phyloP scores from a whole-genome alignment of 2,797 vertebrate species.

The Spinus olivaceus region DNA sequence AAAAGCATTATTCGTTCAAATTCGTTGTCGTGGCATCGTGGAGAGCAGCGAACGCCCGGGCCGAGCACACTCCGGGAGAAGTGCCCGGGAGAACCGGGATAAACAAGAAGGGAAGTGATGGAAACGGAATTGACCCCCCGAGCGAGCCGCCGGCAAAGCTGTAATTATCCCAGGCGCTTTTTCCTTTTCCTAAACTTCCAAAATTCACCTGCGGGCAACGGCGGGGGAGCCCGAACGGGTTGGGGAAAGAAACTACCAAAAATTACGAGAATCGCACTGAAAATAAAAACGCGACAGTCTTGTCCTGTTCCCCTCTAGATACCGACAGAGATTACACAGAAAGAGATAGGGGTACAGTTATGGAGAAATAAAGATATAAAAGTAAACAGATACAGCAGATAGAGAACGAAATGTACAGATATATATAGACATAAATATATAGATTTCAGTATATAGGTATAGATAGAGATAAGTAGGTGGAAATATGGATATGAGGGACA shows the following conservation, averaged over 20 bases:
- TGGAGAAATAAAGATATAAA: not conserved
- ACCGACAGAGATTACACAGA: not conserved
- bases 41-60: fast-evolving
- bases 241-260: not conserved
- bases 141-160: not conserved
- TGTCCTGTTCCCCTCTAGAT: not conserved
- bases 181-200: not conserved
- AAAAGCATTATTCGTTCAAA: not conserved
- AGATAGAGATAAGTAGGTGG: not conserved
- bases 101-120: not conserved
- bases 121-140: not conserved
- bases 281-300: not conserved
- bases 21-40: not conserved
- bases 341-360: not conserved
- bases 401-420: not conserved
- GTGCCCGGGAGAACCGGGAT: not conserved
- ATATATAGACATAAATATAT: not conserved
- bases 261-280: not conserved
- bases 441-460: not conserved
- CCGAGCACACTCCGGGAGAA: fast-evolving
- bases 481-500: not conserved
- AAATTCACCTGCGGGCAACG: not conserved
- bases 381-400: not conserved
- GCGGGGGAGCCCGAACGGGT: fast-evolving
- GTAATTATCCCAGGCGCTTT: not conserved